Conservation (phyloP, 2,888 invertebrate genomes). For the Adelphocoris suturalis region DNA sequence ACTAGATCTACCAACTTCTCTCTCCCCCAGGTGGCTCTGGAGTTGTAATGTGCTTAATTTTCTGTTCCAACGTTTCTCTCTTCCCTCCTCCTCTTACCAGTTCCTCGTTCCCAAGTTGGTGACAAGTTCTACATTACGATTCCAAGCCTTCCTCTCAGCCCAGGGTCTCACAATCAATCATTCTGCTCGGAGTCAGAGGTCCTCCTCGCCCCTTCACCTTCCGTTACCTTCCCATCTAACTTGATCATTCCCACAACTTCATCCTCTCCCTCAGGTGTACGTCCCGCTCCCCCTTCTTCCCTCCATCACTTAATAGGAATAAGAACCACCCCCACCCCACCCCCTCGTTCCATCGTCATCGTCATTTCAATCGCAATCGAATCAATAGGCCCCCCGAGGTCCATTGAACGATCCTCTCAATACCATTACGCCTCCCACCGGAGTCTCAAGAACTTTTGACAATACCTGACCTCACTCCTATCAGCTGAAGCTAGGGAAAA, state of each 20-base stretch:
- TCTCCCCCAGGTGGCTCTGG: slow-evolving; percentile 72
- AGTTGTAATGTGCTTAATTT: slow-evolving; percentile 74
- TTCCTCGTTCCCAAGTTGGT: slow-evolving; percentile 66
- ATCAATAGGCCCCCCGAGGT: slow-evolving; percentile 38
- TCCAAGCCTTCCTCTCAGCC: slow-evolving; percentile 43
- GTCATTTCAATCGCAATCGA: slow-evolving; percentile 60
- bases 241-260: slow-evolving; percentile 64
- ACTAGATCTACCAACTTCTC: slow-evolving; percentile 72
- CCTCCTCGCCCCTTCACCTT: slow-evolving; percentile 47
- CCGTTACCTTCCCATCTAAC: slow-evolving; percentile 49
- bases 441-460: slow-evolving; percentile 36
- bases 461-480: background rate
- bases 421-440: background rate
- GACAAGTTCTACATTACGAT: slow-evolving; percentile 70
- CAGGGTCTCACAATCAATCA: slow-evolving; percentile 66
- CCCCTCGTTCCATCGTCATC: background rate
- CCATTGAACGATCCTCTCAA: slow-evolving; percentile 46
- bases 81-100: slow-evolving; percentile 55
- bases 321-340: slow-evolving; percentile 38
- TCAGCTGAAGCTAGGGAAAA: background rate
- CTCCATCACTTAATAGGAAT: slow-evolving; percentile 57
- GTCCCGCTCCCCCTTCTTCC: background rate
- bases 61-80: slow-evolving; percentile 70
- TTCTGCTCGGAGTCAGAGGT: slow-evolving; percentile 67
- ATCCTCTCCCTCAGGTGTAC: slow-evolving; percentile 56